These are phyloP conservation scores for Escarpia spicata DNA, from an alignment of 2,888 invertebrate species.

Conservation along the genomic window DNA sequence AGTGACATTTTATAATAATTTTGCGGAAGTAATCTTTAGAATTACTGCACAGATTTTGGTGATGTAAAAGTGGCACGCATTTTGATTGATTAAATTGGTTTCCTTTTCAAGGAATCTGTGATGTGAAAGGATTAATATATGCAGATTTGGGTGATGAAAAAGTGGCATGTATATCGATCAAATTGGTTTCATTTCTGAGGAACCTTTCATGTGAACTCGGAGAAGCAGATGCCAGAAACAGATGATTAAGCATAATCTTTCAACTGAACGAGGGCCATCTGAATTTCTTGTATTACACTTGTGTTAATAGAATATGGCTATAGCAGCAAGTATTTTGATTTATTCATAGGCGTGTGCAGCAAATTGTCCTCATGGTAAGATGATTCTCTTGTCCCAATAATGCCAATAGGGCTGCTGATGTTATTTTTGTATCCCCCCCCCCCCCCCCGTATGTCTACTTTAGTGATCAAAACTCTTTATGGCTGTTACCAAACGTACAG, in stretches of 20 bases:
- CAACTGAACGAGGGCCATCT: not conserved
- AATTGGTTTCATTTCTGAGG: too few species aligned
- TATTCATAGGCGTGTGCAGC: not conserved
- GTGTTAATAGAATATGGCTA: not conserved
- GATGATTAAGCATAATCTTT: not conserved
- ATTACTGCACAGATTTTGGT: too few species aligned
- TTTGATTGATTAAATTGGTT: too few species aligned
- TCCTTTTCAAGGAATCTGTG: too few species aligned
- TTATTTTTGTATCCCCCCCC: not conserved
- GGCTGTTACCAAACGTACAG: not conserved
- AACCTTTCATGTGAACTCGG: not conserved
- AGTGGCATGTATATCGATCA: too few species aligned
- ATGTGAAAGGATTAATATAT: too few species aligned
- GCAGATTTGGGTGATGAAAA: too few species aligned
- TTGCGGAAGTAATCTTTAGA: not conserved
- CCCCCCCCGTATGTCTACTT: not conserved
- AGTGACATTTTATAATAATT: not conserved
- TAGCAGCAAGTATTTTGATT: not conserved
- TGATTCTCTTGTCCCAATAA: not conserved
- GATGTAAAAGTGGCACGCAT: too few species aligned
- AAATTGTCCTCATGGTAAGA: not conserved
- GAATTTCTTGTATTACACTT: not conserved
- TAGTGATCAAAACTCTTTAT: not conserved
- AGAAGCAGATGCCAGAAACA: not conserved
- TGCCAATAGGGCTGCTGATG: not conserved